phyloP scores from a whole-genome alignment of 2,797 vertebrate genomes.

The Megaceryle alcyon region DNA sequence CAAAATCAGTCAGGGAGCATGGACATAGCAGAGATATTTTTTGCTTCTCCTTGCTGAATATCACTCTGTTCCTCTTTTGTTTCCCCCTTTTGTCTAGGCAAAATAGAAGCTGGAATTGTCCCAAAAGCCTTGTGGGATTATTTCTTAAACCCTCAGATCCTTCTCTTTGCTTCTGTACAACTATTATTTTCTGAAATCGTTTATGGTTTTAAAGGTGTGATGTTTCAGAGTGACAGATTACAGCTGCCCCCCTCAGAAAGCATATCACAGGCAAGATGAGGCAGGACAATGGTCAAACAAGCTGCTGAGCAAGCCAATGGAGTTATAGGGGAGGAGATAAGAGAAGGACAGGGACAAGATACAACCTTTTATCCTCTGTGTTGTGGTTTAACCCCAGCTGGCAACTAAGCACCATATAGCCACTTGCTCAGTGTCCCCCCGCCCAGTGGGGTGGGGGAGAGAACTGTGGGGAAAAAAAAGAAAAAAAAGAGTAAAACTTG shows the following conservation, averaged over 20 bases:
- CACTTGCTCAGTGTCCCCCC: neutral
- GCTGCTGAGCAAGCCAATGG: fast-evolving
- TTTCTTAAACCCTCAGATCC: neutral
- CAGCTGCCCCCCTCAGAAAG: neutral
- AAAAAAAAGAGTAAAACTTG: neutral
- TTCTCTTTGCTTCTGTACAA: neutral
- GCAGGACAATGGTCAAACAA: neutral
- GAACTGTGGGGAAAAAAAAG: neutral
- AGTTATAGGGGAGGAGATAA: neutral
- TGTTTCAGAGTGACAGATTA: neutral
- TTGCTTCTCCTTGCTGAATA: neutral
- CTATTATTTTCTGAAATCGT: neutral
- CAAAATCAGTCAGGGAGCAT: neutral
- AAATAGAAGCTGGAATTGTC: neutral
- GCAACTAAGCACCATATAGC: neutral
- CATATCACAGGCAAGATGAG: neutral
- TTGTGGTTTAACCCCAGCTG: neutral
- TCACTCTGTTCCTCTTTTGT: neutral
- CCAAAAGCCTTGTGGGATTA: neutral
- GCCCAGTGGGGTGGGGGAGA: neutral
- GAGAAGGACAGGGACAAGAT: neutral
- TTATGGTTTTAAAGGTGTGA: neutral
- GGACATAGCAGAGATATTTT: neutral
- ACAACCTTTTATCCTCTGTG: neutral
- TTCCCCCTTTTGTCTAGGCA: neutral